Evolutionary conservation across 1,140 invertebrate species (phyloP).

Genomic region (Polyergus mexicanus): DNA sequence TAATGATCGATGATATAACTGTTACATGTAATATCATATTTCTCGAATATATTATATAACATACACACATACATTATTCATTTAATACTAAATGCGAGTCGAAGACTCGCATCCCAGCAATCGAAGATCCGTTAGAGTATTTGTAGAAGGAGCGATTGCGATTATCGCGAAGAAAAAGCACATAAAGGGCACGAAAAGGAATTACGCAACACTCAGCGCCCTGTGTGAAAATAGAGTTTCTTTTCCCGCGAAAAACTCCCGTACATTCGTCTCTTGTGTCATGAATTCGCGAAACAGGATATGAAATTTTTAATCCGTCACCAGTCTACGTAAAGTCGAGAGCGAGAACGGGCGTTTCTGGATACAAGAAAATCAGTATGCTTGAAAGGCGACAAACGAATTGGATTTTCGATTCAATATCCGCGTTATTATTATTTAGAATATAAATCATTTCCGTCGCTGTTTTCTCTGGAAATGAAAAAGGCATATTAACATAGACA

Average conservation of each 20-base stretch:
- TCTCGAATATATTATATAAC: background rate
- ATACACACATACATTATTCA: background rate
- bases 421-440: slow-evolving; percentile 20
- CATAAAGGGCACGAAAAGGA: slow-evolving; percentile 18
- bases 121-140: slow-evolving; percentile 6
- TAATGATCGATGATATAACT: background rate
- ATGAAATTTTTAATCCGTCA: slow-evolving; percentile 65
- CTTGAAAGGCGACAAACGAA: background rate
- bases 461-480: background rate
- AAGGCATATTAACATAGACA: background rate
- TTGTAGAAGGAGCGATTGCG: background rate
- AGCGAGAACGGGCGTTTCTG: background rate
- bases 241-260: background rate
- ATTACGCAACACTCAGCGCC: slow-evolving; percentile 22
- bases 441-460: slow-evolving; percentile 8
- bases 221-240: slow-evolving; percentile 25
- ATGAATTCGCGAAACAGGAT: slow-evolving; percentile 20
- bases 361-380: slow-evolving; percentile 3
- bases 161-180: slow-evolving; percentile 17
- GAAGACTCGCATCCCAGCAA: background rate
- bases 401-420: slow-evolving; percentile 13
- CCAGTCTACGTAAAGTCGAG: background rate
- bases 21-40: background rate
- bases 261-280: background rate
- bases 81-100: too few species aligned